Conservation (phyloP, 1,140 invertebrate species). For the Drosophila orosa region DNA sequence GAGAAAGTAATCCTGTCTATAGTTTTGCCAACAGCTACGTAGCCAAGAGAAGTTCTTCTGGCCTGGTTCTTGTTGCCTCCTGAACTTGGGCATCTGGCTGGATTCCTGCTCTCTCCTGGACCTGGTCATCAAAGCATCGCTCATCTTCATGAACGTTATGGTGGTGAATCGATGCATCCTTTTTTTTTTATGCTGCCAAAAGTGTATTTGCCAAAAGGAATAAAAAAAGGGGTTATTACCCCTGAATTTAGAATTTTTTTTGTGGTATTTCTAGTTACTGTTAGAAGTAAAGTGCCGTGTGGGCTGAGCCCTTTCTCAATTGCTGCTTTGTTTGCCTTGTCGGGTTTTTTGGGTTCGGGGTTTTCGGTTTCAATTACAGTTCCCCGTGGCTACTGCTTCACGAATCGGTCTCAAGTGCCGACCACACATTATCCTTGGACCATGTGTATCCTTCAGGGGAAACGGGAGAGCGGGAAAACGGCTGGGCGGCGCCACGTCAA, state of each 20-base stretch:
- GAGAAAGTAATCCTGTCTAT: not conserved
- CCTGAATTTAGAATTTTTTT: slow-evolving; percentile 7
- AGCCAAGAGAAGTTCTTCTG: not conserved
- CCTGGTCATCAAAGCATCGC: slow-evolving; percentile 4
- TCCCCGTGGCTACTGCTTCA: slow-evolving; percentile 52
- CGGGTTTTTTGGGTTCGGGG: slow-evolving; percentile 9
- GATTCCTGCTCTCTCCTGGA: not conserved
- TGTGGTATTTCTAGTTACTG: not conserved
- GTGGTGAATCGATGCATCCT: slow-evolving; percentile 29
- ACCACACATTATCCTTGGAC: slow-evolving; percentile 66
- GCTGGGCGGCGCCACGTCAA: slow-evolving; percentile 67
- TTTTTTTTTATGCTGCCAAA: slow-evolving; percentile 6
- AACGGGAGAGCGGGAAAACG: slow-evolving; percentile 31
- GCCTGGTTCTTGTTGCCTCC: not conserved
- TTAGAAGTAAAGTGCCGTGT: not conserved
- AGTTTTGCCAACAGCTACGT: not conserved
- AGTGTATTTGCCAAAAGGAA: not conserved
- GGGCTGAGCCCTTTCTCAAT: not conserved
- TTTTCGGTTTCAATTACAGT: slow-evolving; percentile 45
- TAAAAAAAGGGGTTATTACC: not conserved
- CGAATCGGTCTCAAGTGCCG: slow-evolving; percentile 66
- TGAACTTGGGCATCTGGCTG: not conserved
- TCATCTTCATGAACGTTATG: slow-evolving; percentile 5
- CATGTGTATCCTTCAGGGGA: not conserved
- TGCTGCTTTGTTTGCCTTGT: slow-evolving; percentile 26